A percentile compares a stretch with the other conserved stretches of the same genome.
phyloP scores from a whole-genome alignment of 1,140 invertebrate species.

The Cataglyphis hispanica region DNA sequence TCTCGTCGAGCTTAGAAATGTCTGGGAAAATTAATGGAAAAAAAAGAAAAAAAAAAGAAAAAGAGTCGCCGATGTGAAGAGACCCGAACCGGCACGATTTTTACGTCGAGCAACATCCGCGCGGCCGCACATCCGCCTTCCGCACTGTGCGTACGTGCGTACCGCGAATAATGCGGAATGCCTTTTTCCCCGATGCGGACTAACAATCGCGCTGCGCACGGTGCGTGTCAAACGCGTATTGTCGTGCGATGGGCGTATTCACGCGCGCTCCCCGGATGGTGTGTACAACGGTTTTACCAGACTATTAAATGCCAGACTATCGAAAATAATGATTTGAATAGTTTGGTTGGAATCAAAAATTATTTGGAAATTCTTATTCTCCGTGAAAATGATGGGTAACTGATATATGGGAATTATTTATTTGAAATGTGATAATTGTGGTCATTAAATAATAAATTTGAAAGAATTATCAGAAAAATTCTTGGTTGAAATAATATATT shows the following conservation, averaged over 20 bases:
- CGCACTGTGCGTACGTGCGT: conserved; percentile 53
- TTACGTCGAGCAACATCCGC: conserved; percentile 36
- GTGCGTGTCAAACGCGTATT: conserved; percentile 71
- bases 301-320: no score
- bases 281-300: conserved; percentile 8
- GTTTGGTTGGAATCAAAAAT: no score
- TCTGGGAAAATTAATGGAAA: neutral
- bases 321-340: no score
- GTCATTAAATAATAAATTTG: no score
- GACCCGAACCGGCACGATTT: conserved; percentile 39
- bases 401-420: no score
- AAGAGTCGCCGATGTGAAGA: neutral
- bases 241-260: conserved; percentile 57
- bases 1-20: neutral
- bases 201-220: conserved; percentile 76
- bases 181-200: conserved; percentile 40
- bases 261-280: conserved; percentile 67
- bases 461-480: no score
- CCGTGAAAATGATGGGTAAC: no score
- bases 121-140: conserved; percentile 48
- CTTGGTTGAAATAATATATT: no score
- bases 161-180: conserved; percentile 65
- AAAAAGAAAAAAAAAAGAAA: no score
- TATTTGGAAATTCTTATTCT: no score
- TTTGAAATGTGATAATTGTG: no score